Conservation (phyloP, 2,797 vertebrate genomes). For the Stomatorhinus walkeri region DNA sequence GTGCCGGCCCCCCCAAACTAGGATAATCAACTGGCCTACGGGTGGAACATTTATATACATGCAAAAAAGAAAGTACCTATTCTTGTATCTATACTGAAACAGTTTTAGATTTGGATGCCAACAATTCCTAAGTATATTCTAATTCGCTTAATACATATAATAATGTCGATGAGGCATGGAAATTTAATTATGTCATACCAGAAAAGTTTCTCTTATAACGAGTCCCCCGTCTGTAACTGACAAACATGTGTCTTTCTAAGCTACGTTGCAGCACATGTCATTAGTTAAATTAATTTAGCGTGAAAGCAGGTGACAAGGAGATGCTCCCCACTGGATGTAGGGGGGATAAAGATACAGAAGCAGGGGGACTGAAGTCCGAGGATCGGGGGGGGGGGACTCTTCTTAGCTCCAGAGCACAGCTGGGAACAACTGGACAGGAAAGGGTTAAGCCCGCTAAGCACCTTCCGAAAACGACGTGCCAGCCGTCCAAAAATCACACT, state of each 20-base stretch:
- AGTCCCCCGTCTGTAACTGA: not conserved
- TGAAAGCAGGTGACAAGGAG: slow-evolving; percentile 12
- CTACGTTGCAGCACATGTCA: not conserved
- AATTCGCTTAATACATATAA: not conserved
- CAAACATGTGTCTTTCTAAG: not conserved
- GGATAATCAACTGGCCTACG: not conserved
- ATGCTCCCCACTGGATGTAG: not conserved
- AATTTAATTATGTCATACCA: slow-evolving; percentile 4
- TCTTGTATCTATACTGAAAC: not conserved
- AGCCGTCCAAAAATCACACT: not conserved
- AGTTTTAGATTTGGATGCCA: not conserved
- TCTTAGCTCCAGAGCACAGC: not conserved
- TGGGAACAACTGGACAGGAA: not conserved
- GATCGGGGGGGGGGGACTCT: not conserved
- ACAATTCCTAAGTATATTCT: not conserved
- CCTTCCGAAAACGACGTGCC: not conserved
- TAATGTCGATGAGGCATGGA: slow-evolving; percentile 5
- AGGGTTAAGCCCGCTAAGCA: not conserved
- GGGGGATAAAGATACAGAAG: slow-evolving; percentile 24
- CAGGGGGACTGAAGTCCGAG: not conserved
- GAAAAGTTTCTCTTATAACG: not conserved
- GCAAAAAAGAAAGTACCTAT: not conserved
- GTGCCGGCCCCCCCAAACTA: not conserved
- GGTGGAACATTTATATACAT: not conserved
- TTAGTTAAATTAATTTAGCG: slow-evolving; percentile 16